A percentile compares a stretch with the other conserved stretches of the same genome.
Conservation (phyloP, 1,140 invertebrate species). For the Ptiloglossa arizonensis region DNA sequence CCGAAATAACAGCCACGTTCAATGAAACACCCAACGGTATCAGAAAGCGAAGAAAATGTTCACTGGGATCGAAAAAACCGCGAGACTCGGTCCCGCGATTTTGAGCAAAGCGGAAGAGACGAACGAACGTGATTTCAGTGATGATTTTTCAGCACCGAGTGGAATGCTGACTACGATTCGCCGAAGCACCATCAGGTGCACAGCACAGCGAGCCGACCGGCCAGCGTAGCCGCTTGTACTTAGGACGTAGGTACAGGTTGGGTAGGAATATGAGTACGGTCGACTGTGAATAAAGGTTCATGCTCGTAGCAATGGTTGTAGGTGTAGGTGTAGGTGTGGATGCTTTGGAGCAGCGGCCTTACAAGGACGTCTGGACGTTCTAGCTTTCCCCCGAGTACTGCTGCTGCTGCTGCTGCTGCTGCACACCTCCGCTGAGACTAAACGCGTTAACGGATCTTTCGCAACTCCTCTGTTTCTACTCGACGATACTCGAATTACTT, state of each 20-base stretch:
- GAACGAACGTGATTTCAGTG: not conserved
- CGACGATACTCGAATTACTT: conserved; percentile 19
- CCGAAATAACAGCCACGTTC: no score
- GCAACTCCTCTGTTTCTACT: conserved; percentile 22
- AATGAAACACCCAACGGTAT: no score
- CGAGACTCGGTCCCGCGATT: no score
- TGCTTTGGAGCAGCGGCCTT: conserved; percentile 65
- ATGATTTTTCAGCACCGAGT: not conserved
- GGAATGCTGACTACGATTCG: conserved; percentile 39
- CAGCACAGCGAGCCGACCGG: not conserved
- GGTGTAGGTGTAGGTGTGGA: conserved; percentile 54
- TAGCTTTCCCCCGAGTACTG: conserved; percentile 55
- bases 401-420: conserved; percentile 34
- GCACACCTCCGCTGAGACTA: conserved; percentile 42
- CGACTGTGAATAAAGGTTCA: conserved; percentile 39
- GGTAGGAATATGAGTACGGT: conserved; percentile 35
- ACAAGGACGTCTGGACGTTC: conserved; percentile 63
- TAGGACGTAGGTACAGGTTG: conserved; percentile 22
- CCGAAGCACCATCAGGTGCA: conserved; percentile 36
- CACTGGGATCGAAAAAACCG: no score
- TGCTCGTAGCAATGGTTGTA: conserved; percentile 29
- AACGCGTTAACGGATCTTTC: conserved; percentile 55
- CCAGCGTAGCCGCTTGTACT: conserved; percentile 19
- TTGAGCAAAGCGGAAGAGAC: not conserved
- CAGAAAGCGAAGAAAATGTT: no score